Evolutionary conservation across 2,113 vertebrate species (phyloP).

Genomic region (Ptychochromis oligacanthus): DNA sequence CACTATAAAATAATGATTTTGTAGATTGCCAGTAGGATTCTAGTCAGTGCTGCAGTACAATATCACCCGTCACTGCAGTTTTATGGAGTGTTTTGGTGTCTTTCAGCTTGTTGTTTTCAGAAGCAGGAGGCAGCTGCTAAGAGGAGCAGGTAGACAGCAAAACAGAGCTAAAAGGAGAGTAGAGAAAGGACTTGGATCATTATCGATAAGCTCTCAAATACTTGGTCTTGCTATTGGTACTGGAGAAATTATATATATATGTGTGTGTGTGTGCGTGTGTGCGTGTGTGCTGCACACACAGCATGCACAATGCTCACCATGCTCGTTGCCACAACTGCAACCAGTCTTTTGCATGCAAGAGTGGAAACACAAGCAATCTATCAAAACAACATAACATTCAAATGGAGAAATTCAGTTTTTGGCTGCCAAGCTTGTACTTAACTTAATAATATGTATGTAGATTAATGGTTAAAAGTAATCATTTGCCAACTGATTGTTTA

Average conservation of each 20-base stretch:
- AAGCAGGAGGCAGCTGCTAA: not conserved
- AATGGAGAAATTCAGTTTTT: not conserved
- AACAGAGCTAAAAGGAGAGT: not conserved
- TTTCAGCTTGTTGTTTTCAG: not conserved
- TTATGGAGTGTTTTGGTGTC: not conserved
- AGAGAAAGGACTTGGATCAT: not conserved
- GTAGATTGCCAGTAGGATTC: no score
- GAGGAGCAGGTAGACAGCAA: not conserved
- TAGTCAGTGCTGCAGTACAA: no score
- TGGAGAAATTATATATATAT: not conserved
- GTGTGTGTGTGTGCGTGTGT: not conserved
- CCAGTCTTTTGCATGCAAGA: no score
- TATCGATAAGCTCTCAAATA: not conserved
- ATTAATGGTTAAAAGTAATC: not conserved
- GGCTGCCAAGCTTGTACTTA: not conserved
- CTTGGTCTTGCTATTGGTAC: fast-evolving
- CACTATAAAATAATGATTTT: no score
- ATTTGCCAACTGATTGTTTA: no score
- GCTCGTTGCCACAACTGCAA: not conserved
- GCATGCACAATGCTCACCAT: not conserved
- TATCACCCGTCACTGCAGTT: no score
- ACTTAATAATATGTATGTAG: not conserved
- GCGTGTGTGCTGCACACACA: not conserved
- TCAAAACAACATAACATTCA: not conserved
- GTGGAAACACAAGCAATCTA: not conserved